Conservation (phyloP, 2,113 vertebrate genomes). For the Arizona elegans region DNA sequence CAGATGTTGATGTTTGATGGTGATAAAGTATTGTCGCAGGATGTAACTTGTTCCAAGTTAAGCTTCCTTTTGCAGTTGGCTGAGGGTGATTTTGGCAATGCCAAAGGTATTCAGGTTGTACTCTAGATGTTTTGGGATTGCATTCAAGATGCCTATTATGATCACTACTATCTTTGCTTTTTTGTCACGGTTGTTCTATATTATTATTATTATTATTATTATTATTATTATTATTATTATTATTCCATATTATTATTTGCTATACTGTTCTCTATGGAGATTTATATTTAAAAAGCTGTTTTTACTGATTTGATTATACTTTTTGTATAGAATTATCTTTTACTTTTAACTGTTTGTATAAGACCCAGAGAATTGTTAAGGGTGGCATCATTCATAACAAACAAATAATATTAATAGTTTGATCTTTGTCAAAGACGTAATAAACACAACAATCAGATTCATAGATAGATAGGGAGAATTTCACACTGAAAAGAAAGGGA, state of each 20-base stretch:
- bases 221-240: neutral
- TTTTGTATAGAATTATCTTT: neutral
- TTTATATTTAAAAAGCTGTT: neutral
- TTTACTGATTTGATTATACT: neutral
- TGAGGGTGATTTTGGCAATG: no score
- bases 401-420: neutral
- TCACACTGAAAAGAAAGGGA: neutral
- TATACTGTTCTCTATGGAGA: neutral
- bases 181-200: no score
- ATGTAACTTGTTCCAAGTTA: no score
- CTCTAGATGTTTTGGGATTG: no score
- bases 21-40: no score
- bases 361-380: neutral
- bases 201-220: neutral
- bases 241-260: neutral
- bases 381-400: neutral
- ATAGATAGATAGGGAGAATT: constrained; percentile 21
- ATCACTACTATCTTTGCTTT: no score
- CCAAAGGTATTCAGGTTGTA: no score
- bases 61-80: no score
- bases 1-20: no score
- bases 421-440: neutral
- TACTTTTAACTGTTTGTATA: neutral
- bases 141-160: no score
- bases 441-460: neutral